A percentile compares a stretch with the other conserved stretches of the same genome.
Evolutionary conservation across 2,113 vertebrate genomes (phyloP).

Genomic region (Himantopus leucocephalus): DNA sequence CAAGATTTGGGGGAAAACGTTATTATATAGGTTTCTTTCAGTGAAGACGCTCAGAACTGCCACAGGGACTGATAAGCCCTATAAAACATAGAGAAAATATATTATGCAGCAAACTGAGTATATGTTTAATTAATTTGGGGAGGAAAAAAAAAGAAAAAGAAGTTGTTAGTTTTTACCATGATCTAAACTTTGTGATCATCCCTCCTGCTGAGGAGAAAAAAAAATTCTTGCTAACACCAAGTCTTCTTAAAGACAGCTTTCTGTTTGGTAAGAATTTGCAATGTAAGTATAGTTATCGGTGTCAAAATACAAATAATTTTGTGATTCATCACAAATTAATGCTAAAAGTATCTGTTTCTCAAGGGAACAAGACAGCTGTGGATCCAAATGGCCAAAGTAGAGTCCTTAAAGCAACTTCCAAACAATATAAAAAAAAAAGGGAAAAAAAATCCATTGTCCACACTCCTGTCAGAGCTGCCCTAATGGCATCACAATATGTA

Average conservation of each 20-base stretch:
- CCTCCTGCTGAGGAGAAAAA: not conserved
- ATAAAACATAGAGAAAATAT: not conserved
- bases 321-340: conserved; percentile 58
- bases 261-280: not conserved
- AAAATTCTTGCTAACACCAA: not conserved
- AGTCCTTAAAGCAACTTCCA: conserved; percentile 29
- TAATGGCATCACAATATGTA: not conserved
- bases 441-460: not conserved
- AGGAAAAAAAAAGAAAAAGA: not conserved
- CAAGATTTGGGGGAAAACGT: conserved; percentile 6
- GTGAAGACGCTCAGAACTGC: not conserved
- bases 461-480: not conserved
- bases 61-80: not conserved
- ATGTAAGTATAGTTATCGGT: not conserved
- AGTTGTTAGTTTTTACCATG: not conserved
- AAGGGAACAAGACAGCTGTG: not conserved
- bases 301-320: conserved; percentile 26
- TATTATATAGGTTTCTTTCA: not conserved
- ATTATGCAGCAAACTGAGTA: not conserved
- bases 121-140: not conserved
- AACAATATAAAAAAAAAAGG: not conserved
- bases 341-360: conserved; percentile 40
- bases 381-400: conserved; percentile 14
- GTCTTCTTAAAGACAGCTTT: conserved; percentile 43
- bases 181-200: not conserved